These are phyloP conservation scores for Heliconius ismenius DNA, from an alignment of 2,888 invertebrate species.

Conservation along the genomic window DNA sequence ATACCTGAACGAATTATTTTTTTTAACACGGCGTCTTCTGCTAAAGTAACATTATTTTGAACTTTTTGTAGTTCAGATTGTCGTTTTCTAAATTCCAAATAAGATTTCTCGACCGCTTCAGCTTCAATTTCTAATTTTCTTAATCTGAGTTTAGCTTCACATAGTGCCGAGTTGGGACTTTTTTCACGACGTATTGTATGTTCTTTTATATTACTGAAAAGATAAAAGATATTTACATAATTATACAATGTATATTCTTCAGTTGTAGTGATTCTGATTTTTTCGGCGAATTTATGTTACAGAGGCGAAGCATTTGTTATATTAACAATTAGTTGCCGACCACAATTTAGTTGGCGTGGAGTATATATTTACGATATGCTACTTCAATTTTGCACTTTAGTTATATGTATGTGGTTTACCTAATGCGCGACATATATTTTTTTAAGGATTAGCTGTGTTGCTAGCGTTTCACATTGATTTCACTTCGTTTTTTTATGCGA, in stretches of 20 bases:
- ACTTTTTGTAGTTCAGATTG: constrained; percentile 49
- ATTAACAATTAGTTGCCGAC: no score
- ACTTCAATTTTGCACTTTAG: neutral
- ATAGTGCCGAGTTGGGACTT: constrained; percentile 75
- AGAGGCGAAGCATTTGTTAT: no score
- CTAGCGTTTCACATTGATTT: no score
- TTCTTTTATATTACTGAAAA: constrained; percentile 49
- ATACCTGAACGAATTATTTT: neutral
- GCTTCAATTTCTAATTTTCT: constrained; percentile 83
- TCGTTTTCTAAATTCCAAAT: constrained; percentile 65
- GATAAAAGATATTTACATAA: neutral
- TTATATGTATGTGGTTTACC: no score
- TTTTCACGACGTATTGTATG: constrained; percentile 49
- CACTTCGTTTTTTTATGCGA: no score
- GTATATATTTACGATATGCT: no score
- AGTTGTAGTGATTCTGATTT: no score
- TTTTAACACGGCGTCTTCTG: neutral
- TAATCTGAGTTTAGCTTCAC: constrained; percentile 78
- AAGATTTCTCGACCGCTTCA: constrained; percentile 80
- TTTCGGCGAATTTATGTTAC: no score
- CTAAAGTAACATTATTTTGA: constrained; percentile 19
- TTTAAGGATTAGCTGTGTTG: no score
- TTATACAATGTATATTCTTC: no score
- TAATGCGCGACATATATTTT: no score
- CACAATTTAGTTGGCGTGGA: neutral